Evolutionary conservation across 2,113 vertebrate species (phyloP).

Genomic region (Morphnarchus princeps): DNA sequence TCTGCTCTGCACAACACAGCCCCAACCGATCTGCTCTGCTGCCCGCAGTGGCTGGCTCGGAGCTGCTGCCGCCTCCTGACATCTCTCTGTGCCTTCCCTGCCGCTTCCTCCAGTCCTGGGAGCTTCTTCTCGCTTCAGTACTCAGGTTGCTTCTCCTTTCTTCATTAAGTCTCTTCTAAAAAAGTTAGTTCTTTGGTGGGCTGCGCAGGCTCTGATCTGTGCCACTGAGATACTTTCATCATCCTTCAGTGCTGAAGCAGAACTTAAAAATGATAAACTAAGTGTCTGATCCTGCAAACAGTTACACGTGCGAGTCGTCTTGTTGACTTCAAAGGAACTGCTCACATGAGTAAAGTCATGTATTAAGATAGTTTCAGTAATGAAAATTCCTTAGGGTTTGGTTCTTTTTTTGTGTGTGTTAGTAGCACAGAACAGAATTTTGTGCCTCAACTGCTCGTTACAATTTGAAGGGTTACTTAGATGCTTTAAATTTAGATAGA

Average conservation of each 20-base stretch:
- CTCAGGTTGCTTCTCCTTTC: not conserved
- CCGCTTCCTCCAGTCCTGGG: not conserved
- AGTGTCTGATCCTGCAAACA: not conserved
- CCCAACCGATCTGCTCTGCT: fast-evolving
- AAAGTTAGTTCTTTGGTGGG: not conserved
- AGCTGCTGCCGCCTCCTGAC: fast-evolving
- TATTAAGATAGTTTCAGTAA: not conserved
- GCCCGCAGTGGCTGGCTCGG: too few species aligned
- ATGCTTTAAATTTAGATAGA: not conserved
- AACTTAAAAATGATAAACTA: not conserved
- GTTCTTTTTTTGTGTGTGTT: not conserved
- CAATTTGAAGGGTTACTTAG: not conserved
- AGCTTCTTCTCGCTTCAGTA: fast-evolving
- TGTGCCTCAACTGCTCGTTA: not conserved
- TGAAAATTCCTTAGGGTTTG: not conserved
- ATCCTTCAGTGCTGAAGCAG: not conserved
- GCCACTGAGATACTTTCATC: not conserved
- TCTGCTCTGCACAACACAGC: not conserved
- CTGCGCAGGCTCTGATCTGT: not conserved
- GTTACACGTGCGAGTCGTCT: not conserved
- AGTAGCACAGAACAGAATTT: not conserved
- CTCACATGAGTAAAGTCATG: not conserved
- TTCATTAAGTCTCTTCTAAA: not conserved
- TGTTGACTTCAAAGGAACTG: not conserved
- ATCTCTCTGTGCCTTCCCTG: not conserved